Conservation (phyloP, 2,888 invertebrate genomes). For the Hipparchia sbordonii region DNA sequence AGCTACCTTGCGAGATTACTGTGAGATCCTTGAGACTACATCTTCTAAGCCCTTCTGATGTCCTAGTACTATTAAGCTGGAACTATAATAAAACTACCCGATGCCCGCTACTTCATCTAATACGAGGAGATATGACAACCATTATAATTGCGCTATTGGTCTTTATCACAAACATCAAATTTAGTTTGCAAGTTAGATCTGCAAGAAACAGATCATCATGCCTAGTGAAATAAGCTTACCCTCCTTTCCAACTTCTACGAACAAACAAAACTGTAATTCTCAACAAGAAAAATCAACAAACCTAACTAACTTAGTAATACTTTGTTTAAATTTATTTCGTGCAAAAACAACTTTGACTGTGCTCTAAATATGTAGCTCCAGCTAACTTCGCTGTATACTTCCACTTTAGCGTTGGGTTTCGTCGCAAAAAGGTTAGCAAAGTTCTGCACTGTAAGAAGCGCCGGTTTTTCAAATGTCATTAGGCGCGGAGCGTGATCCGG, state of each 20-base stretch:
- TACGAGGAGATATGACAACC: too few relatives aligned
- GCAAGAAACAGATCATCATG: too few relatives aligned
- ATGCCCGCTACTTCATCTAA: too few relatives aligned
- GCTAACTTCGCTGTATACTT: conserved; percentile 14
- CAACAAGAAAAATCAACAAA: background rate
- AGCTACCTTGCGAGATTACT: background rate
- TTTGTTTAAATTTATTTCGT: conserved; percentile 18
- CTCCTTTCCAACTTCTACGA: background rate
- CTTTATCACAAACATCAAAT: background rate
- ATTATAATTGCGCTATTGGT: too few relatives aligned
- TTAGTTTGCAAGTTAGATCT: background rate
- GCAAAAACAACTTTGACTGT: conserved; percentile 11
- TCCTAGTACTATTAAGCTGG: background rate
- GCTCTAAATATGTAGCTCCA: background rate
- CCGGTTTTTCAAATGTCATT: conserved; percentile 21
- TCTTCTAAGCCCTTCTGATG: background rate
- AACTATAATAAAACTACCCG: too few relatives aligned
- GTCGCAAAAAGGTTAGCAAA: conserved; percentile 19
- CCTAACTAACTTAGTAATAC: background rate
- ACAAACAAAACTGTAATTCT: conserved; percentile 8
- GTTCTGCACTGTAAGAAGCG: conserved; percentile 6
- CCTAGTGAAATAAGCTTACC: background rate
- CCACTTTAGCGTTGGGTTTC: conserved; percentile 7
- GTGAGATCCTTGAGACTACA: background rate
- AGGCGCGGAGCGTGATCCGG: conserved; percentile 24